Conservation (phyloP, 2,888 invertebrate genomes). For the Clostera curtula region DNA sequence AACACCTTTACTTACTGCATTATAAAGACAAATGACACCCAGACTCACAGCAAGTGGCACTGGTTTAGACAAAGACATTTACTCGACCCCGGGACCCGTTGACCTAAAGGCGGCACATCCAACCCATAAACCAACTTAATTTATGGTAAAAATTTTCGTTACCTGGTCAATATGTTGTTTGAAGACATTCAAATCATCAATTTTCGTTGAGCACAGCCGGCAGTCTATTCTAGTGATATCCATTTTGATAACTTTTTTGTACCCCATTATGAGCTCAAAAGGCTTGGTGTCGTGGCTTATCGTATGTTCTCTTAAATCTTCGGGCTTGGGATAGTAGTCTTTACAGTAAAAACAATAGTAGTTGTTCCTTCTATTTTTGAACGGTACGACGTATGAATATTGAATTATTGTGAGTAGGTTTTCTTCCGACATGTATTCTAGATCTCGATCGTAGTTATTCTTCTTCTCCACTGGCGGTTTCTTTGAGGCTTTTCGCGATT, state of each 20-base stretch:
- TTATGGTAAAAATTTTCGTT: no score
- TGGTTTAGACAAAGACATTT: no score
- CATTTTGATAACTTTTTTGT: slow-evolving; percentile 63
- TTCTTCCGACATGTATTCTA: slow-evolving; percentile 65
- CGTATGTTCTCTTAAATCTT: slow-evolving; percentile 59
- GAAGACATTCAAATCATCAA: slow-evolving; percentile 47
- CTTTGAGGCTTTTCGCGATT: slow-evolving; percentile 27
- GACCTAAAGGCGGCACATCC: no score
- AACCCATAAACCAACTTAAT: no score
- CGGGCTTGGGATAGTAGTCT: slow-evolving; percentile 61
- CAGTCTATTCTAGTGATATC: slow-evolving; percentile 64
- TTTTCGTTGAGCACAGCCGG: slow-evolving; percentile 46
- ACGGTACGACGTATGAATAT: slow-evolving; percentile 60
- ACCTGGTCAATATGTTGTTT: slow-evolving; percentile 57
- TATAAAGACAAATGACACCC: no score
- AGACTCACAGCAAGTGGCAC: no score
- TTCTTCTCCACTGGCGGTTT: slow-evolving; percentile 50
- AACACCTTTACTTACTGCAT: no score
- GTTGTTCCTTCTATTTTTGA: slow-evolving; percentile 60
- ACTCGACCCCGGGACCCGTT: no score
- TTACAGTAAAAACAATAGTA: slow-evolving; percentile 68
- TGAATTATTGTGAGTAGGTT: slow-evolving; percentile 60
- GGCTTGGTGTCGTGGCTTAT: slow-evolving; percentile 58
- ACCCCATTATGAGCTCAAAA: slow-evolving; percentile 57
- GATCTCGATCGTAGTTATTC: slow-evolving; percentile 51